Conservation (phyloP, 2,797 vertebrate species). For the Gymnoscopelus braueri region DNA sequence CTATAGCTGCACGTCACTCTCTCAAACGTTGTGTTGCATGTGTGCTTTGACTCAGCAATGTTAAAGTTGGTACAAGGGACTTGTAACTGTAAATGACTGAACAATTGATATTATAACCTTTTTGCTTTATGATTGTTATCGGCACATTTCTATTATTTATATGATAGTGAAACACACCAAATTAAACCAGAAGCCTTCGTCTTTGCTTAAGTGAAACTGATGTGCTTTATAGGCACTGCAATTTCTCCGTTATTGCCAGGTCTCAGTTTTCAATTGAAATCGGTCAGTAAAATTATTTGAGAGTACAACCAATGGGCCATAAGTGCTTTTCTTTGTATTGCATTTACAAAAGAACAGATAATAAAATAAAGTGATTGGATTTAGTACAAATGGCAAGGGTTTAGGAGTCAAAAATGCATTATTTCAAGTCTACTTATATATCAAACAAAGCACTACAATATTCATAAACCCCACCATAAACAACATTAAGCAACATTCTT, state of each 20-base stretch:
- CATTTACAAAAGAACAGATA: conserved; percentile 31
- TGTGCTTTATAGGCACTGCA: too few species aligned
- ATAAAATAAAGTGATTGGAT: conserved; percentile 15
- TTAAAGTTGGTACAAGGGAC: conserved; percentile 26
- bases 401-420: conserved; percentile 27
- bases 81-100: conserved; percentile 38
- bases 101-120: conserved; percentile 30
- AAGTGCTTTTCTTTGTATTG: conserved; percentile 18
- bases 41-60: conserved; percentile 17
- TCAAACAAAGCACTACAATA: conserved; percentile 23
- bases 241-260: conserved; percentile 1
- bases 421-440: conserved; percentile 16
- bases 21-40: conserved; percentile 18
- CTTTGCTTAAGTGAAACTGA: background rate
- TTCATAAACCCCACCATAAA: background rate
- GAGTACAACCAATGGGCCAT: conserved; percentile 27
- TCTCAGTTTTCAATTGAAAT: conserved; percentile 16
- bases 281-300: conserved; percentile 18
- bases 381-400: conserved; percentile 20
- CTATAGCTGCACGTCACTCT: conserved; percentile 72
- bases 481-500: conserved; percentile 2
- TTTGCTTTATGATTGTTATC: conserved; percentile 24
- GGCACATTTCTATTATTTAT: conserved; percentile 26
- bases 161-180: conserved; percentile 16
- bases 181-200: conserved; percentile 9